These are phyloP conservation scores for Perodicticus potto DNA, from an alignment of 2,797 vertebrate species.

Conservation along the genomic window DNA sequence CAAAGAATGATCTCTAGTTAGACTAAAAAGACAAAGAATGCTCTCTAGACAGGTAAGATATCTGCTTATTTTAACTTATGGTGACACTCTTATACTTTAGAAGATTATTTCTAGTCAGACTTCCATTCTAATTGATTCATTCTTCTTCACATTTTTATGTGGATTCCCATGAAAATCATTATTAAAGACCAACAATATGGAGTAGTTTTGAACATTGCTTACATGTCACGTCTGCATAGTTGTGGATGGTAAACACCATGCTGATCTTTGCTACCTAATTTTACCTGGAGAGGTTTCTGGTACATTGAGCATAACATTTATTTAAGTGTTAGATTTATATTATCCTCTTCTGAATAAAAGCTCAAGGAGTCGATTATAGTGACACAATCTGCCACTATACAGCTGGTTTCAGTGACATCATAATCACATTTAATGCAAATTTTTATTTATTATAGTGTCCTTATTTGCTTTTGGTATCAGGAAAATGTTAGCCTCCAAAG, in stretches of 20 bases:
- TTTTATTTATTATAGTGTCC: background rate
- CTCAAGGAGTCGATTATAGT: background rate
- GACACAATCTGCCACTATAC: background rate
- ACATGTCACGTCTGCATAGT: background rate
- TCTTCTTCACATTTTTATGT: background rate
- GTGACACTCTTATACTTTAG: background rate
- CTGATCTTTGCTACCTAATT: background rate
- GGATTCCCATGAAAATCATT: background rate
- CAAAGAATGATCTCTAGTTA: background rate
- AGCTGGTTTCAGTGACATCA: background rate
- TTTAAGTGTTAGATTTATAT: slow-evolving; percentile 33
- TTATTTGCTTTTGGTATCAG: background rate
- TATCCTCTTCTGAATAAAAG: slow-evolving; percentile 32
- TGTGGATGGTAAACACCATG: background rate
- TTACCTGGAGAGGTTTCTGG: background rate
- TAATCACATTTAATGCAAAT: background rate
- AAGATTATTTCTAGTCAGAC: background rate
- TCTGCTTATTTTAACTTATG: background rate
- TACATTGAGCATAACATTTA: background rate
- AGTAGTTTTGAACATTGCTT: background rate
- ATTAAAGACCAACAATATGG: background rate
- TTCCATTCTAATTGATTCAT: background rate
- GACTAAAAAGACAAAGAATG: background rate
- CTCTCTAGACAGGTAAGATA: background rate
- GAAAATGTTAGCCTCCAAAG: background rate